phyloP scores from a whole-genome alignment of 1,140 invertebrate genomes.

The Adelges cooleyi region DNA sequence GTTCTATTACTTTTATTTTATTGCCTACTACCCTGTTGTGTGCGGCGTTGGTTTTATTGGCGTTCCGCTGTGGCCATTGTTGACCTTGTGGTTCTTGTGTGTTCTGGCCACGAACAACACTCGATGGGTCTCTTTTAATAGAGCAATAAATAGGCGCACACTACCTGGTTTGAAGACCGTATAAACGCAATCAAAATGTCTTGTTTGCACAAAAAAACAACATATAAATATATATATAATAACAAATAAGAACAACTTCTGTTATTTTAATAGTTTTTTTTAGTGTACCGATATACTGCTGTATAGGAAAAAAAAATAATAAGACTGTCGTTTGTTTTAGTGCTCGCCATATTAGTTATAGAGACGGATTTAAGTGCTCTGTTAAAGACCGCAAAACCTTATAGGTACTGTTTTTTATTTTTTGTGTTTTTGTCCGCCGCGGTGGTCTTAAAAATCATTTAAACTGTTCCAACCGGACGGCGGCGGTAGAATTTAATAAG shows the following conservation, averaged over 20 bases:
- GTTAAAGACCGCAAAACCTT: no score
- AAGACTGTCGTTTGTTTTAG: no score
- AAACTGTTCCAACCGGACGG: no score
- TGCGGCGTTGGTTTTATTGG: constrained; percentile 9
- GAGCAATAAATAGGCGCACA: constrained; percentile 13
- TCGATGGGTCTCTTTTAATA: neutral
- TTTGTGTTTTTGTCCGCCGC: no score
- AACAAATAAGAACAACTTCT: neutral
- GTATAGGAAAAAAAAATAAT: no score
- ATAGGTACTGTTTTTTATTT: no score
- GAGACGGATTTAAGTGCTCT: no score
- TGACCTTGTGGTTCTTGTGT: constrained; percentile 14
- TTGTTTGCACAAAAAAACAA: neutral
- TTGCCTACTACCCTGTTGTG: no score
- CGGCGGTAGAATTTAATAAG: no score
- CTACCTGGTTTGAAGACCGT: neutral
- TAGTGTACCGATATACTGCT: neutral
- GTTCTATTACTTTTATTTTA: no score
- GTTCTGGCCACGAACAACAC: neutral
- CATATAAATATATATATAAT: neutral
- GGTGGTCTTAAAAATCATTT: no score
- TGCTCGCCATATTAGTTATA: no score
- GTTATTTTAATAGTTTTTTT: neutral
- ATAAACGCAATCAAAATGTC: neutral
- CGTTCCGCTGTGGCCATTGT: neutral